Base-by-base conservation (phyloP, 2,113 vertebrate genomes). In the Cnemophilus loriae region DNA sequence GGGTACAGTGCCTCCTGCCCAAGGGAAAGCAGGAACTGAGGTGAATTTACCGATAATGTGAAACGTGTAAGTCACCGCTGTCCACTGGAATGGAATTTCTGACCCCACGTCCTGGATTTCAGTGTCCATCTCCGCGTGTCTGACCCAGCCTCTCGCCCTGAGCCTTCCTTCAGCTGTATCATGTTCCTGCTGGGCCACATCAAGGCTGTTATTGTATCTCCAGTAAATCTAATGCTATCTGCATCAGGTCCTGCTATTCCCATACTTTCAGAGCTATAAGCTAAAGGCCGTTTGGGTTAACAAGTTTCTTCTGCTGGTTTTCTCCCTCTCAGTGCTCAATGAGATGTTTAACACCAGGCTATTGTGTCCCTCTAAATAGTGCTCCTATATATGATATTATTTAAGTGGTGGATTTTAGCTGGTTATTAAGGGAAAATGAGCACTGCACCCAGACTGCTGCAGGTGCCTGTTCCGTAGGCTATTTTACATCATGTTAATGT, bases 21-120 rank as follows among this genome's bases (percentile, higher is more conserved):
- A 7, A n/a, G 61, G 57, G 60, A 50, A n/a, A 70, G 30, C 0
- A 0, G 75, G 64, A 90, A 61, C 37, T 1, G 3, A 65, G 63
- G 57, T 68, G 77, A 61, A 76, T 82, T 47, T 59, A 46, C 30
- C 42, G 30, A 71, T 30, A 42, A 84, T 2, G 41, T 12, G 17
- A 88, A 46, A 44, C 0, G 0, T 7, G 18, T 80, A 59, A 84
- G 73, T 78, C 68, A 6, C 23, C 0, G 0, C 59, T 2, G 0
- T 27, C 50, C 1, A 23, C 60, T 63, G 68, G 35, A 79, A 50
- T 3, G 73, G 47, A 46, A 76, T 82, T 87, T 87, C 57, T 84
- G 87, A 65, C n/a, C 39, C 61, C 42, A 22, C 0, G 2, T 84
- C 52, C 33, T 24, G 22, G 46, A n/a, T 93, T 59, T 39, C 44